These are phyloP conservation scores for Drosophila kanekoi DNA, from an alignment of 2,888 invertebrate genomes.

Conservation along the genomic window DNA sequence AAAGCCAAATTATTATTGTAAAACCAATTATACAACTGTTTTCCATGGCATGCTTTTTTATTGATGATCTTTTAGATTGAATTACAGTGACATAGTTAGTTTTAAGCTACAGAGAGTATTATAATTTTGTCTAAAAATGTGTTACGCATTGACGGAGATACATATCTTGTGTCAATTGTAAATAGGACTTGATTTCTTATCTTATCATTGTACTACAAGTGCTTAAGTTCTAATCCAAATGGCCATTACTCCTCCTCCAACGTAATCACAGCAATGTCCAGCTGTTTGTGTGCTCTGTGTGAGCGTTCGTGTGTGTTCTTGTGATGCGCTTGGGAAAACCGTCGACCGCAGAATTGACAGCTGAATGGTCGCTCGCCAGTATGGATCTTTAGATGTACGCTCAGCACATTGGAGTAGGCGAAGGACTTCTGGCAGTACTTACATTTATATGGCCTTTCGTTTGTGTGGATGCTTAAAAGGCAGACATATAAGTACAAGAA, in stretches of 20 bases:
- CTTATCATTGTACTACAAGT: slow-evolving; percentile 36
- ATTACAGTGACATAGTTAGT: too few species aligned
- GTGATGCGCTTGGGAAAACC: slow-evolving; percentile 81
- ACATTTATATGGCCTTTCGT: slow-evolving; percentile 82
- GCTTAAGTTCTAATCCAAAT: not conserved
- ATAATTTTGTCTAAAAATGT: not conserved
- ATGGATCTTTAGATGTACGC: slow-evolving; percentile 81
- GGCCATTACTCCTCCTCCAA: slow-evolving; percentile 39
- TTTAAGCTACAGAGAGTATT: not conserved
- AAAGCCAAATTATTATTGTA: slow-evolving; percentile 18
- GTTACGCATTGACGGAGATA: not conserved
- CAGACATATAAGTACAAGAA: not conserved
- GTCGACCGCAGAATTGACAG: slow-evolving; percentile 74
- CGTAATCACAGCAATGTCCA: slow-evolving; percentile 18
- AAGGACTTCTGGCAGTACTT: slow-evolving; percentile 77
- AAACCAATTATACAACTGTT: slow-evolving; percentile 5
- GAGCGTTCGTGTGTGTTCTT: slow-evolving; percentile 79
- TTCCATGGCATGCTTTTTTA: not conserved
- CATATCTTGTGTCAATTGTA: not conserved
- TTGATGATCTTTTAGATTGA: not conserved
- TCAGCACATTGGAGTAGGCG: slow-evolving; percentile 82
- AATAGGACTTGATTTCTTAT: not conserved
- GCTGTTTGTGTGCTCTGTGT: slow-evolving; percentile 34
- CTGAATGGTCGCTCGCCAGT: slow-evolving; percentile 83
- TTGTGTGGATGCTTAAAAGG: slow-evolving; percentile 78